These are phyloP conservation scores for Corythaixoides concolor DNA, from an alignment of 2,113 vertebrate genomes.

Conservation along the genomic window DNA sequence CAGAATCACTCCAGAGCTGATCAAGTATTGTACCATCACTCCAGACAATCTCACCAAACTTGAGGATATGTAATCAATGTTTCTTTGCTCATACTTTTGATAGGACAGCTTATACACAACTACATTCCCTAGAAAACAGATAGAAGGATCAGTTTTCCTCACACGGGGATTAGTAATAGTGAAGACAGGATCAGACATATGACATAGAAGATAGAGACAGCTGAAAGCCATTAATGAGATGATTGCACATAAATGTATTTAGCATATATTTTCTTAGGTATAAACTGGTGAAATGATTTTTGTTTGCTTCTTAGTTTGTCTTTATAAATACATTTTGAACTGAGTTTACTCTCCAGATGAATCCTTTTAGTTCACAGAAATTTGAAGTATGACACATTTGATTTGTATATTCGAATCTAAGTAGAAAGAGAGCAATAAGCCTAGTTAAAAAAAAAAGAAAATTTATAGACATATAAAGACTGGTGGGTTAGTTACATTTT, in stretches of 20 bases:
- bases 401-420: not conserved
- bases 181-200: not conserved
- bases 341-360: not conserved
- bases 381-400: not conserved
- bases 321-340: not conserved
- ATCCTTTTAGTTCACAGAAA: not conserved
- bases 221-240: not conserved
- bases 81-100: not conserved
- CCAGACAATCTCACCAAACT: not conserved
- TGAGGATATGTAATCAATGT: not conserved
- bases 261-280: not conserved
- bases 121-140: not conserved
- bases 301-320: not conserved
- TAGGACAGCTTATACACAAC: not conserved
- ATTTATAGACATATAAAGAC: not conserved
- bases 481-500: not conserved
- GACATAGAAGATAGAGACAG: not conserved
- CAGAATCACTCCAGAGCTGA: not conserved
- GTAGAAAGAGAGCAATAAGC: not conserved
- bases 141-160: not conserved
- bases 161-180: not conserved
- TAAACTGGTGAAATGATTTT: not conserved
- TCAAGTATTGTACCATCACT: not conserved
- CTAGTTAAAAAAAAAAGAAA: not conserved
- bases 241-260: not conserved